Percentiles rank a stretch among this genome's conserved stretches.
Conservation (phyloP, 1,140 invertebrate species). For the Cotesia chilonis region DNA sequence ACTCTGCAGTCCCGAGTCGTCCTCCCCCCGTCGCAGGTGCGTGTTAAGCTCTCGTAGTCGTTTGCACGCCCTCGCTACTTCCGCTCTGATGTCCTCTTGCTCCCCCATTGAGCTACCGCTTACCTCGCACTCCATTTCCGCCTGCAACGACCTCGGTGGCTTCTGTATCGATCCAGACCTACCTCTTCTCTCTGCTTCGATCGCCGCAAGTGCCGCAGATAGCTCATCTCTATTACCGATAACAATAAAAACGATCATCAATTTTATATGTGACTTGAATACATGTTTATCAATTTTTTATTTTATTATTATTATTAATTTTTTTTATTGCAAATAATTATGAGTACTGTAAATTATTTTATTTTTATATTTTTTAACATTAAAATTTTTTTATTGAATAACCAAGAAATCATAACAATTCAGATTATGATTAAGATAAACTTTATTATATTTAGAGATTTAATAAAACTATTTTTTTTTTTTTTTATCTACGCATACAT, state of each 20-base stretch:
- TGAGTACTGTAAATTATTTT: too few species aligned
- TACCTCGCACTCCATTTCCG: slow-evolving; percentile 79
- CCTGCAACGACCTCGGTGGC: slow-evolving; percentile 72
- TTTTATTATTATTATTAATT: not conserved
- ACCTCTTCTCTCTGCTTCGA: slow-evolving; percentile 39
- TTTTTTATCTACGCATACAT: too few species aligned
- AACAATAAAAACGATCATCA: slow-evolving; percentile 28
- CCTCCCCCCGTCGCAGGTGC: slow-evolving; percentile 76
- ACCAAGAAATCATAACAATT: too few species aligned
- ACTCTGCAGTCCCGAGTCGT: slow-evolving; percentile 70
- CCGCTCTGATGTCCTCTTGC: slow-evolving; percentile 71
- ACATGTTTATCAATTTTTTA: slow-evolving; percentile 16
- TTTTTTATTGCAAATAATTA: too few species aligned
- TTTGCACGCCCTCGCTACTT: slow-evolving; percentile 71
- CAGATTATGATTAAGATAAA: too few species aligned
- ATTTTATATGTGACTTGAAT: not conserved
- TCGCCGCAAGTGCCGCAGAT: slow-evolving; percentile 45
- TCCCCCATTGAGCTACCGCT: slow-evolving; percentile 66
- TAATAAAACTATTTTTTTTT: too few species aligned
- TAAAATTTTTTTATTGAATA: not conserved
- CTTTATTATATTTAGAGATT: too few species aligned
- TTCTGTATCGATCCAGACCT: slow-evolving; percentile 59
- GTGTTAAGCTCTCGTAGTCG: slow-evolving; percentile 74
- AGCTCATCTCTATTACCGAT: slow-evolving; percentile 56
- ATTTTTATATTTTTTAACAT: too few species aligned